Base-by-base conservation (phyloP, 2,888 invertebrate species). In the Choristoneura rosaceana region DNA sequence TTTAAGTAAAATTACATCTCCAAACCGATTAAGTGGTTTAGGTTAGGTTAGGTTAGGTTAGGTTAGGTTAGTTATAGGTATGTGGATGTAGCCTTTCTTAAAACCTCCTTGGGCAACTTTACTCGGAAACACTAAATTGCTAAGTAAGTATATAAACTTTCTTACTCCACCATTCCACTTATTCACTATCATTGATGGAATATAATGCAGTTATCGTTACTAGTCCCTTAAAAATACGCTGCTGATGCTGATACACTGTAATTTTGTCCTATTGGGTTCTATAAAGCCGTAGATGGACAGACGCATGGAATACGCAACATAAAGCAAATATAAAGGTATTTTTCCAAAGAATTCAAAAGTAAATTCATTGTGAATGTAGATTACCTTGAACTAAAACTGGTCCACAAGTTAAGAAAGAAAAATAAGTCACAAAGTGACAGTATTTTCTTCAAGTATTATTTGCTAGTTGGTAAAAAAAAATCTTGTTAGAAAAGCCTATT, bases 401-500 rank as follows among this genome's bases (percentile, higher is more conserved):
- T 52, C 15, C 9, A 17, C 3, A 52, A 15, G 15, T 17, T 52
- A 17, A 4, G 9, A 52, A 52, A 52, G 3, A 9, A 25, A 55
- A 25, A 25, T 55, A 55, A 55, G 25, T 55, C 3, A 25, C 55
- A 10, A 25, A 12, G 25, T 10, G 55, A 25, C 55, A 25, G 8
- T 15, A 52, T 25, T 55, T 25, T 25, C 55, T 55, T 55, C 25
- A 25, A 25, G 55, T 55, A 55, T 55, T 55, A 55, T 55, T 12
- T 17, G 17, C n/a, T 47, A 47, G 34, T 34, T 14, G 61, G 12
- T 60, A 43, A 33, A 69, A 33, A 69, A 61, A 61, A 62, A 52
- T 43, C 55, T 66, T 73, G 68, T 69, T 74, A 62, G 62, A 58
- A 38, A 71, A 38, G 55, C 64, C 71, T 73, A 76, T 80, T 80